These are phyloP conservation scores for Gymnoscelis rufifasciata DNA, from an alignment of 2,888 invertebrate species.

Conservation along the genomic window DNA sequence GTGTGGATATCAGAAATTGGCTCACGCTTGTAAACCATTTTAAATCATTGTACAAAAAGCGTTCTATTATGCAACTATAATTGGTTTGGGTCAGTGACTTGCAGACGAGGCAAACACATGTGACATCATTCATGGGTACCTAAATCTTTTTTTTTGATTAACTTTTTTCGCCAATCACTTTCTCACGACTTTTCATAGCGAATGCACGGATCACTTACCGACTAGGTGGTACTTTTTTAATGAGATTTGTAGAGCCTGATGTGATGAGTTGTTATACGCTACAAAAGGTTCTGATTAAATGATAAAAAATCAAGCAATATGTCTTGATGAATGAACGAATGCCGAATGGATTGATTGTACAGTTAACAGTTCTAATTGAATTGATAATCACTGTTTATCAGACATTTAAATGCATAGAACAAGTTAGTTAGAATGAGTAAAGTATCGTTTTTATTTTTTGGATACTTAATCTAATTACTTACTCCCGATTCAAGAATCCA, in stretches of 20 bases:
- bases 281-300: slow-evolving; percentile 38
- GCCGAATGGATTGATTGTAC: slow-evolving; percentile 5
- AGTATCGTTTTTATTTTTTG: too few species aligned
- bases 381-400: too few species aligned
- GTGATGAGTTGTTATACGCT: slow-evolving; percentile 39
- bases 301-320: slow-evolving; percentile 29
- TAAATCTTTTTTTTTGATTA: slow-evolving; percentile 33
- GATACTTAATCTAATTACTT: too few species aligned
- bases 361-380: slow-evolving; percentile 10
- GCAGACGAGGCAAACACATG: slow-evolving; percentile 49
- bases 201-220: too few species aligned
- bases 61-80: slow-evolving; percentile 66
- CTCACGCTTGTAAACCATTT: slow-evolving; percentile 56
- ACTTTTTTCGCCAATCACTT: slow-evolving; percentile 56
- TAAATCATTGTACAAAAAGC: slow-evolving; percentile 49
- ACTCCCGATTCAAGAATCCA: too few species aligned
- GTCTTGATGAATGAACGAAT: slow-evolving; percentile 2
- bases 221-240: slow-evolving; percentile 26
- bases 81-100: slow-evolving; percentile 67
- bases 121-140: slow-evolving; percentile 40
- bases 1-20: slow-evolving; percentile 54
- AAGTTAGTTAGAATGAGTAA: too few species aligned
- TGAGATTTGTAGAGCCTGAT: slow-evolving; percentile 51
- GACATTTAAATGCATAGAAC: too few species aligned
- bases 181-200: slow-evolving; percentile 46